A percentile compares a stretch with the other conserved stretches of the same genome.
phyloP scores from a whole-genome alignment of 2,888 invertebrate species.

The Eupithecia exiguata region DNA sequence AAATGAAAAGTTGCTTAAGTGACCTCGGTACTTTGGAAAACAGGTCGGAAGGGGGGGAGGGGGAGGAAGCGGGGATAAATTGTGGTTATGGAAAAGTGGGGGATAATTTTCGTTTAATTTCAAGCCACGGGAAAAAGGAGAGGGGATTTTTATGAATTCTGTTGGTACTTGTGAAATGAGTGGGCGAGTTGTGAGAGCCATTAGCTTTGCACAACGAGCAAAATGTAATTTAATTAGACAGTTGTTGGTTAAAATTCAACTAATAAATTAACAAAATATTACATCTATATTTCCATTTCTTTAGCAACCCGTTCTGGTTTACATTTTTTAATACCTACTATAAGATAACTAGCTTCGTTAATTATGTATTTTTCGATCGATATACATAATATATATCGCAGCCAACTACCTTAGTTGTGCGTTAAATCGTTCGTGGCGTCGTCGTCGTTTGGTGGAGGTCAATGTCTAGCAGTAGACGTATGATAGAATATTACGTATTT shows the following conservation, averaged over 20 bases:
- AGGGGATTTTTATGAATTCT: not conserved
- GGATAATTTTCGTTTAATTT: conserved; percentile 14
- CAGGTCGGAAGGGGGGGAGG: conserved; percentile 12
- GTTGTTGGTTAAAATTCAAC: not conserved
- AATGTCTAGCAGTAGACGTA: too few species aligned
- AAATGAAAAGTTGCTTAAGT: conserved; percentile 57
- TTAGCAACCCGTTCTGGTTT: not conserved
- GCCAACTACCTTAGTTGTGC: too few species aligned
- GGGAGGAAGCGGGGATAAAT: conserved; percentile 14
- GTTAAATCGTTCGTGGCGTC: too few species aligned
- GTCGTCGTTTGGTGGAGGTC: too few species aligned
- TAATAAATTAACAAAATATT: not conserved
- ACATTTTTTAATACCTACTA: too few species aligned
- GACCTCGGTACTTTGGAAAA: conserved; percentile 48
- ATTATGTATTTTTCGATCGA: too few species aligned
- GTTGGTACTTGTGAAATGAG: not conserved
- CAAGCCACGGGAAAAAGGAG: not conserved
- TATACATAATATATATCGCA: too few species aligned
- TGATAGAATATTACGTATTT: too few species aligned
- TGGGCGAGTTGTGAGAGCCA: conserved; percentile 1
- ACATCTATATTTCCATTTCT: not conserved
- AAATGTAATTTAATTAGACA: not conserved
- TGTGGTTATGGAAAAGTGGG: conserved; percentile 16
- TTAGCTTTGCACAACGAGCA: not conserved
- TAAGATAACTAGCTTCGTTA: too few species aligned